A percentile compares a stretch with the other conserved stretches of the same genome.
phyloP scores from a whole-genome alignment of 2,888 invertebrate genomes.

The Leucophora obtusa region DNA sequence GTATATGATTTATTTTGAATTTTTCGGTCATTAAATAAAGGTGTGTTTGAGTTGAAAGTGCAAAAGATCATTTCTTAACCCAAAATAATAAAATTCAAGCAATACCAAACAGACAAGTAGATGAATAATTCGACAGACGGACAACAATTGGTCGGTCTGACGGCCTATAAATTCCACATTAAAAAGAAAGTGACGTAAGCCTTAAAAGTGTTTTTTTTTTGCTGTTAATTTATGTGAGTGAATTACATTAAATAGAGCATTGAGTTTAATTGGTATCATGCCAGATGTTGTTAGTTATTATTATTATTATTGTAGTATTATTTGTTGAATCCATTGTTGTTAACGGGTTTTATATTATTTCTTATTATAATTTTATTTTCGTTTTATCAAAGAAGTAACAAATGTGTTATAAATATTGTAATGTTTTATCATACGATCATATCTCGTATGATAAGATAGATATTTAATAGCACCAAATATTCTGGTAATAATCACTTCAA shows the following conservation, averaged over 20 bases:
- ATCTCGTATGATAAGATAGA: constrained; percentile 6
- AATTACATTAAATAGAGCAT: constrained; percentile 68
- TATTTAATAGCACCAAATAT: no score
- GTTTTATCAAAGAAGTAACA: constrained; percentile 16
- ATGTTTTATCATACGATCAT: constrained; percentile 17
- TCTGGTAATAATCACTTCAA: no score
- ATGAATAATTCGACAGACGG: background rate
- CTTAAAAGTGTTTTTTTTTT: background rate
- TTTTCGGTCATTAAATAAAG: constrained; percentile 41
- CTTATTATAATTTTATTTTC: background rate
- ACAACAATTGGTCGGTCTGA: background rate
- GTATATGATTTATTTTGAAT: constrained; percentile 27
- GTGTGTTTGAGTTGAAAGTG: constrained; percentile 30
- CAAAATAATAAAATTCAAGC: background rate
- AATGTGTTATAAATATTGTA: constrained; percentile 33
- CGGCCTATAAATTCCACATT: background rate
- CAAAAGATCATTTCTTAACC: constrained; percentile 12
- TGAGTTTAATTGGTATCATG: constrained; percentile 69
- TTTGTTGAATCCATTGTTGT: constrained; percentile 27
- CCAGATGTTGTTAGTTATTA: constrained; percentile 19
- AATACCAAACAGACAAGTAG: background rate
- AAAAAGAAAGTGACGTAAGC: constrained; percentile 54
- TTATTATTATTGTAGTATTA: constrained; percentile 4
- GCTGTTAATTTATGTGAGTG: constrained; percentile 57
- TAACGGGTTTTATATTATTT: constrained; percentile 8